Evolutionary conservation across 2,888 invertebrate genomes (phyloP), one percentile per base, ranked within the genome.

Genomic region (Latrodectus hesperus): DNA sequence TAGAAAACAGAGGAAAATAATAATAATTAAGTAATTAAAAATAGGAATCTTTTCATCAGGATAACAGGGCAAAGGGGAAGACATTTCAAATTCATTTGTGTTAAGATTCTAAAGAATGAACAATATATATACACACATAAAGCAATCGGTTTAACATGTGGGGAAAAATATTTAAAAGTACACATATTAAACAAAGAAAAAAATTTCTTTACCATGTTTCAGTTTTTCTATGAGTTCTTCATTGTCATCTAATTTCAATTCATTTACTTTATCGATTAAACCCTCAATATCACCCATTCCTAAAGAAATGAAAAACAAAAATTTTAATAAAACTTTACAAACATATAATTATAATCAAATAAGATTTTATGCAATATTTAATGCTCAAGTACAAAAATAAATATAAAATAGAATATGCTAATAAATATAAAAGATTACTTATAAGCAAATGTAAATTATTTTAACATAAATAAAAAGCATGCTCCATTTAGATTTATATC

Each of bases 141-240:
- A 22, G 22, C 22, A 22, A 22, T 22, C 22, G 1, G 22, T 68
- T 68, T 17, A 6, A 17, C 12, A 68, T 60, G n/a, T 16, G 8
- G 12, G 4, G 14, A 60, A 60, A 6, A 68, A 11, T 9, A 17
- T 17, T 68, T 68, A 68, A 22, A 11, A 68, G 26, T 10, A 68
- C n/a, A 22, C 10, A 22, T 1, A 22, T 68, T 68, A 22, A 12
- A 26, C 14, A 68, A 68, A 68, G 9, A 38, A 10, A 49, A 14
- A 55, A 53, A 53, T 14, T 22, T 17, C 77, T 90, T 88, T 90
- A 93, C 94, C 99, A 92, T 99, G 99, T 93, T 99, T 99, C 74
- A 99, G 95, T 94, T 99, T 99, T 92, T 99, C 98, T 91, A 99
- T 94, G 82, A 99, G 93, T 92, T 99, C 99, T 93, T 99, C 99